Percentiles rank a stretch among this genome's conserved stretches.
These are phyloP conservation scores for Falco punctatus DNA, from an alignment of 2,113 vertebrate species.

Conservation along the genomic window DNA sequence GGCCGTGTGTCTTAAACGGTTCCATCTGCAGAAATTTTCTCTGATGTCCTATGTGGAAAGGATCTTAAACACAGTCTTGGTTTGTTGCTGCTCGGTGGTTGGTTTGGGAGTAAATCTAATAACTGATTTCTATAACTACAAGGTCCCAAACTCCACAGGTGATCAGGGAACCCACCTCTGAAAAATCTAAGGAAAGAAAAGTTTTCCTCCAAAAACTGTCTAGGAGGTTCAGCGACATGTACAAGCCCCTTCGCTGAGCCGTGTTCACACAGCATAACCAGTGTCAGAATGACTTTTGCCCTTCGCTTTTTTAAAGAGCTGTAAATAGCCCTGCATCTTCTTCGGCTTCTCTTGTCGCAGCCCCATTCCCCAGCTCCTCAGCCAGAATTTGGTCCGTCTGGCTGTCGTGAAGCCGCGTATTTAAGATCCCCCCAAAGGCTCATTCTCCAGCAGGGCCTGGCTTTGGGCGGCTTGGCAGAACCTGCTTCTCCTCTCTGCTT, in stretches of 20 bases:
- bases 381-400: not conserved
- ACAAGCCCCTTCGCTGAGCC: not conserved
- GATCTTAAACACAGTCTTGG: not conserved
- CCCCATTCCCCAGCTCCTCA: not conserved
- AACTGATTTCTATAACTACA: not conserved
- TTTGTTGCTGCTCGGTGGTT: not conserved
- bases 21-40: not conserved
- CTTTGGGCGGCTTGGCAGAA: not conserved
- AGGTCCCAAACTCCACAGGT: not conserved
- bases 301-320: not conserved
- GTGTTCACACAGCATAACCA: not conserved
- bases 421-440: not conserved
- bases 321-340: not conserved
- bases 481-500: not conserved
- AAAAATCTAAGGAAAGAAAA: not conserved
- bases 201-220: not conserved
- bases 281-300: not conserved
- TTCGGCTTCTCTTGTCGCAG: not conserved
- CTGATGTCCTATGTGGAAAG: not conserved
- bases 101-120: not conserved
- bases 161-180: not conserved
- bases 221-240: not conserved
- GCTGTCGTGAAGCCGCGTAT: not conserved
- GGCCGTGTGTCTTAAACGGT: not conserved
- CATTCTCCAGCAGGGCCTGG: not conserved